Evolutionary conservation across 1,140 invertebrate species (phyloP).

Genomic region (Dufourea novaeangliae): DNA sequence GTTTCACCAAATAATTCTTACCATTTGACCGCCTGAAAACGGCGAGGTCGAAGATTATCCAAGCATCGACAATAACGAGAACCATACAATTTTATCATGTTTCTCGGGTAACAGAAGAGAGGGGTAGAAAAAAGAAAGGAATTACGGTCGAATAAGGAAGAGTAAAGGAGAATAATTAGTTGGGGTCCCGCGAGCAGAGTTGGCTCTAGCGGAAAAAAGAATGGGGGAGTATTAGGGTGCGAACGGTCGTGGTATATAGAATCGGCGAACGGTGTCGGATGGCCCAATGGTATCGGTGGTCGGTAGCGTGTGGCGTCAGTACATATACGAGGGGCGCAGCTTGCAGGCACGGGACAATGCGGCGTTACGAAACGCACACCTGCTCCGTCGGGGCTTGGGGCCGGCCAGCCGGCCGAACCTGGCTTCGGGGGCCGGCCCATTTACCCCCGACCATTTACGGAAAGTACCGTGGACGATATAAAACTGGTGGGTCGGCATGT

Average conservation of each 20-base stretch:
- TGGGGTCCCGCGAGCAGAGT: neutral
- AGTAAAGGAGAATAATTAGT: neutral
- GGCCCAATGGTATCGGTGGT: neutral
- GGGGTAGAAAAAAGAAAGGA: too few species aligned
- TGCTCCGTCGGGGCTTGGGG: neutral
- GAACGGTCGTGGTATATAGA: too few species aligned
- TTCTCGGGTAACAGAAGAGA: too few species aligned
- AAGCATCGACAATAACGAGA: too few species aligned
- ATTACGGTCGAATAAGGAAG: too few species aligned
- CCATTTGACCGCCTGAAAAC: too few species aligned
- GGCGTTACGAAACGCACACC: neutral
- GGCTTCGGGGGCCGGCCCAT: neutral
- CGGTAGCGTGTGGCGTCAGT: too few species aligned
- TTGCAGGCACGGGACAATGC: constrained; percentile 26
- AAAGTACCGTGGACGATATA: constrained; percentile 62
- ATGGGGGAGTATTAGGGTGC: too few species aligned
- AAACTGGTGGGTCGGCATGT: constrained; percentile 45
- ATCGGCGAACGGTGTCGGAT: too few species aligned
- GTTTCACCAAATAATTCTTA: too few species aligned
- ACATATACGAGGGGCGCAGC: neutral
- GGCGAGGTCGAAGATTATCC: too few species aligned
- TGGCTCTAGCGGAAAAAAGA: neutral
- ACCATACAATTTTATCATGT: too few species aligned
- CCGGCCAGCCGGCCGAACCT: constrained; percentile 5
- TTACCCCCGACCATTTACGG: constrained; percentile 33